Evolutionary conservation across 2,888 invertebrate genomes (phyloP), one percentile per base, ranked within the genome.

Genomic region (Anoplius nigerrimus): DNA sequence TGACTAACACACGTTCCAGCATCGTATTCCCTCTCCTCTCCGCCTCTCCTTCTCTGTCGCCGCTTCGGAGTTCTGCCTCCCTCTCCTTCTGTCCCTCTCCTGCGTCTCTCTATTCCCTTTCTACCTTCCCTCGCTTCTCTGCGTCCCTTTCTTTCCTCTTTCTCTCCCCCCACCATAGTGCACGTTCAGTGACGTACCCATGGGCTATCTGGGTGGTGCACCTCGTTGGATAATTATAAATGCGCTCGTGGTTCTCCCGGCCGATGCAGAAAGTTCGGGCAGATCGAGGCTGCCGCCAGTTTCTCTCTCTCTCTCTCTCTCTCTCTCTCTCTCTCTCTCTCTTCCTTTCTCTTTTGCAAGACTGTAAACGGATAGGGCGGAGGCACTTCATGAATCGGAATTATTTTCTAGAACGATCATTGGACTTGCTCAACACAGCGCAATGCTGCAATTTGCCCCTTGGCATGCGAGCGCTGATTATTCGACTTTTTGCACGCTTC

Each of bases 1-100:
- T 84, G 76, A 84, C 83, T 84, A 78, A 84, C 82, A 72, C 81
- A 73, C 75, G 72, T 60, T 68, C 75, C 75, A 60, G 68, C 75
- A 76, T 76, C 77, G 75, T 81, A 76, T 53, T 18, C 20, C 54
- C 21, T 70, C 60, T 68, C 69, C 68, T 70, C 67, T 68, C 72
- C 62, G 48, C 52, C 52, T 48, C 57, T n/a, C 45, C 27, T 55
- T 59, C 22, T 64, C 51, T 69, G 67, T 65, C 58, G 67, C 71
- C 34, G 15, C 54, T 42, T 58, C 69, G 64, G 13, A 24, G 53
- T 51, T 34, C 42, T 16, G 58, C 22, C 11, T 53, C 56, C 20
- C 22, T 18, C 34, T 18, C 34, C 2, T 15, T 43, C 6, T 21
- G n/a, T 57, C 18, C 16, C 16, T 4, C 3, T 18, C 18, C 8